Conservation (phyloP, 2,888 invertebrate genomes). For the Eudasyphora cyanicolor region DNA sequence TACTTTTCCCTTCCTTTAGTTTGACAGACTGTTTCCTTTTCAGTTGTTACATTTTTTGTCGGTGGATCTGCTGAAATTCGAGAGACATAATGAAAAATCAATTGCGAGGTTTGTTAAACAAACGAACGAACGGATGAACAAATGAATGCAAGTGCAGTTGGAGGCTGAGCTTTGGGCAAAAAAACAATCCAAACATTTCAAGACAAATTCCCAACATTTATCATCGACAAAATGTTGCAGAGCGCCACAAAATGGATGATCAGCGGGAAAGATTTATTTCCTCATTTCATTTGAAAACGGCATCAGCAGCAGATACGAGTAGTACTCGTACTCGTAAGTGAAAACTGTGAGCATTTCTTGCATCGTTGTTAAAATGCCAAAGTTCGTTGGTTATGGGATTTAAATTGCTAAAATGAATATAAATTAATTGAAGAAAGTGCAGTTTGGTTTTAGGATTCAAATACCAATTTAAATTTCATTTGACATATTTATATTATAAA, state of each 20-base stretch:
- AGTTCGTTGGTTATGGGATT: neutral
- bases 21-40: neutral
- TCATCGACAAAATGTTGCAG: conserved; percentile 36
- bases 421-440: too few species aligned
- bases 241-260: conserved; percentile 14
- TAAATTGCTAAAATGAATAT: too few species aligned
- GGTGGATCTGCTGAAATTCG: conserved; percentile 29
- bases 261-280: conserved; percentile 33
- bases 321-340: too few species aligned
- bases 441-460: too few species aligned
- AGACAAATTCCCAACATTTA: conserved; percentile 53
- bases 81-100: conserved; percentile 66
- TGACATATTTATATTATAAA: too few species aligned
- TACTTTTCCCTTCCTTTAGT: neutral
- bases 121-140: too few species aligned
- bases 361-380: neutral
- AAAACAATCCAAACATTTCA: conserved; percentile 21
- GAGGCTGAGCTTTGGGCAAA: neutral
- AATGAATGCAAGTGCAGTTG: neutral
- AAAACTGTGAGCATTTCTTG: neutral
- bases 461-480: too few species aligned
- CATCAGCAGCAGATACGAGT: neutral
- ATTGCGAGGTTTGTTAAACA: conserved; percentile 65
- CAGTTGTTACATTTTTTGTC: neutral
- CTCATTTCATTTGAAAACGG: neutral